These are phyloP conservation scores for Podargus strigoides DNA, from an alignment of 2,797 vertebrate genomes.

Conservation along the genomic window DNA sequence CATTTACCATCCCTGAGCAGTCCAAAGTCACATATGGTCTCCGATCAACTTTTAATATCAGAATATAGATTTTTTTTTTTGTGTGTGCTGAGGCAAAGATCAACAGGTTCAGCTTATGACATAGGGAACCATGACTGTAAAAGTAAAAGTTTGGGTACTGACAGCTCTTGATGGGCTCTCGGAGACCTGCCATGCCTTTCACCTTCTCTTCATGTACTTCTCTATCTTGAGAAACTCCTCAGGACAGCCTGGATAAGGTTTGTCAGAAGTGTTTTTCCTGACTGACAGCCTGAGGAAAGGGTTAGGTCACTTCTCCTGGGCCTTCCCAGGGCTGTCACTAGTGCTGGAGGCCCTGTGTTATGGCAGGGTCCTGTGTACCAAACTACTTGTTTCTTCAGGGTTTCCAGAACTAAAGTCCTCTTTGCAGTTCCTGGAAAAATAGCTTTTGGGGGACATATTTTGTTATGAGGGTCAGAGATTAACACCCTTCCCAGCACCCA, in stretches of 20 bases:
- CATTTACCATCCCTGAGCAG: neutral
- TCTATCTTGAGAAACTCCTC: accelerated
- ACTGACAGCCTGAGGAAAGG: neutral
- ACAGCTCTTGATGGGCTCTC: neutral
- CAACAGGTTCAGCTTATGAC: neutral
- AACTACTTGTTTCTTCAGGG: neutral
- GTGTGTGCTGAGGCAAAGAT: neutral
- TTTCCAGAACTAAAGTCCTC: neutral
- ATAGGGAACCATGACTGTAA: neutral
- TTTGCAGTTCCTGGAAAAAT: neutral
- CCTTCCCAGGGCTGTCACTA: neutral
- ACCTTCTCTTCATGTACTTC: neutral
- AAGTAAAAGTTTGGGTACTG: neutral
- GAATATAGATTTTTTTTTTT: too few species aligned
- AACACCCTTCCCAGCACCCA: neutral
- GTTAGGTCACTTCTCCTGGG: neutral
- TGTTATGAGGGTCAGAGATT: neutral
- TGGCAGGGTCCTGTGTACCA: neutral
- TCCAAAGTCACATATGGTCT: neutral
- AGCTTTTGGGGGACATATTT: neutral
- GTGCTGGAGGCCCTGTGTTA: neutral
- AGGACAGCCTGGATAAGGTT: neutral
- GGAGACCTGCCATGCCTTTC: neutral
- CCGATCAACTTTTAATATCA: neutral
- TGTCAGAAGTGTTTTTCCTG: neutral